Percentiles rank a stretch among this genome's conserved stretches.
Conservation (phyloP, 2,797 vertebrate genomes). For the Gila robusta region DNA sequence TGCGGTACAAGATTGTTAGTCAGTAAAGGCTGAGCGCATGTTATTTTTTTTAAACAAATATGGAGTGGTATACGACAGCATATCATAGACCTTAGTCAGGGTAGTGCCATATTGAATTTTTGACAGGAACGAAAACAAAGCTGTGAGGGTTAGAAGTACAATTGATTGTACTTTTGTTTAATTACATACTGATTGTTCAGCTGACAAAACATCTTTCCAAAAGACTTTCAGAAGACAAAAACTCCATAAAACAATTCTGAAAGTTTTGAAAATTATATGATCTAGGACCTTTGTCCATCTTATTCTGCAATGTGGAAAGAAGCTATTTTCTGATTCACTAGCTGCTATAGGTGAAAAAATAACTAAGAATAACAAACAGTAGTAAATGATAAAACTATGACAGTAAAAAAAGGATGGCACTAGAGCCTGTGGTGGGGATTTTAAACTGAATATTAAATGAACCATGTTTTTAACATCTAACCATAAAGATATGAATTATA, state of each 20-base stretch:
- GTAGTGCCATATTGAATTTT: not conserved
- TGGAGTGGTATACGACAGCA: not conserved
- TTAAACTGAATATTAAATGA: too few species aligned
- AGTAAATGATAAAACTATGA: too few species aligned
- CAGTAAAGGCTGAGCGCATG: slow-evolving; percentile 14
- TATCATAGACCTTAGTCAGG: not conserved
- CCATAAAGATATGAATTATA: too few species aligned
- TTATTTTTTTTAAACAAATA: slow-evolving; percentile 1
- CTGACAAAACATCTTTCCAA: not conserved
- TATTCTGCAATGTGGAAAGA: not conserved
- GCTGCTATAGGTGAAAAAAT: not conserved
- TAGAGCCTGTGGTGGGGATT: not conserved
- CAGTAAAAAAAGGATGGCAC: too few species aligned
- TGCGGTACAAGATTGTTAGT: slow-evolving; percentile 63
- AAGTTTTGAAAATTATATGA: not conserved
- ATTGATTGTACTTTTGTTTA: not conserved
- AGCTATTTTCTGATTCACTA: not conserved
- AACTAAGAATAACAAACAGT: not conserved
- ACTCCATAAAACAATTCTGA: not conserved
- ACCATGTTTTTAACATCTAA: too few species aligned
- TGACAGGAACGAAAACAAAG: not conserved
- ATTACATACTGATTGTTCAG: not conserved
- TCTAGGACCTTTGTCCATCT: not conserved
- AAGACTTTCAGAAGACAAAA: not conserved
- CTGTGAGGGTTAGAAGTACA: not conserved